Base-by-base conservation (phyloP, 1,140 invertebrate species). In the Drosophila arizonae region DNA sequence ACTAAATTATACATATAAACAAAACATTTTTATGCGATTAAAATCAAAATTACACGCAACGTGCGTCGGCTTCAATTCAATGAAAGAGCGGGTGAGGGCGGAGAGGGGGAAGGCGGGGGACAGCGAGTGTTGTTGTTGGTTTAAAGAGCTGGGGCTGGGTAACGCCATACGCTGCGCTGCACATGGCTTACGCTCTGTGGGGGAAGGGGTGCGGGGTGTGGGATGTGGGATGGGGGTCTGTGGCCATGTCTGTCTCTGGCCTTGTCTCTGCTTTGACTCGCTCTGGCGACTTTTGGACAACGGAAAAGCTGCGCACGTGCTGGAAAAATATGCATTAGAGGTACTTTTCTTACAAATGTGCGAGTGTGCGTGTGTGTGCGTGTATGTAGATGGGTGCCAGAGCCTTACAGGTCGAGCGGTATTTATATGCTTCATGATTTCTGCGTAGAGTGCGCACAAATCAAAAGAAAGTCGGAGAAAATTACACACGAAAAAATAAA, bases 1-100 rank as follows among this genome's bases (percentile, higher is more conserved):
- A 88, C 79, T 84, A 88, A 89, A 88, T 88, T 88, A 88, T 89
- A 87, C 84, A 87, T 88, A 88, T 89, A 88, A 88, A 88, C 84
- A 88, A 88, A 88, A 88, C 84, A 88, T 88, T 88, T 88, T 88
- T 72, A 80, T 78, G 84, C 84, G 84, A 88, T 88, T 88, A 88
- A 84, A 88, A 88, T 88, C 84, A 87, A 77, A 88, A 88, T 88
- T 88, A 88, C 84, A 88, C 84, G 84, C 84, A 88, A 88, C 84
- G 84, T 88, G 84, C 85, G 84, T 88, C 84, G 62, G 67, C 54
- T 58, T 61, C 76, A 80, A n/a, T 33, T 48, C 68, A 51, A 46
- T 51, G 66, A 36, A 54, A 50, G 28, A 36, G 52, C 2, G 4
- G 2, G 6, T 15, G 21, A 17, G 41, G 17, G 11, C 21, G 10